phyloP scores from a whole-genome alignment of 2,797 vertebrate species.

The Holocentrus rufus region DNA sequence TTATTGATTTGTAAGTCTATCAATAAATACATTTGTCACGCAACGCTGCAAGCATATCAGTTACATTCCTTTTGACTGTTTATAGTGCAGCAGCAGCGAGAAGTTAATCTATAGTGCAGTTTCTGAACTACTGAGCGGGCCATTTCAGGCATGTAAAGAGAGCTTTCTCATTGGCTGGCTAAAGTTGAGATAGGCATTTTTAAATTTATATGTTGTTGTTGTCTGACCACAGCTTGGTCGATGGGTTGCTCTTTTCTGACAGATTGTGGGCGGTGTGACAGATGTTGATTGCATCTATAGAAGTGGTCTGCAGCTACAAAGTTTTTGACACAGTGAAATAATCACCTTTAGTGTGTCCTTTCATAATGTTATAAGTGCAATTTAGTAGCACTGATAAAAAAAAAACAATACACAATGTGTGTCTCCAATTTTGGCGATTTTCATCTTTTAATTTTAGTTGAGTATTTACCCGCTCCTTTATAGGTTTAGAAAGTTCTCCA shows the following conservation, averaged over 20 bases:
- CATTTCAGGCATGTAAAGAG: too few species aligned
- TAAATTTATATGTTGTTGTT: not conserved
- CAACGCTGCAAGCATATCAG: too few species aligned
- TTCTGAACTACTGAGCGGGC: too few species aligned
- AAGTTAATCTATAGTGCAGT: too few species aligned
- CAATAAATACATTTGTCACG: too few species aligned
- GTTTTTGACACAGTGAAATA: constrained; percentile 15
- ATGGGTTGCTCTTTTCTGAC: constrained; percentile 24
- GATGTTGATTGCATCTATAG: constrained; percentile 9
- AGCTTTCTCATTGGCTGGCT: not conserved
- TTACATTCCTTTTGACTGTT: too few species aligned
- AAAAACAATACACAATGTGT: constrained; percentile 17
- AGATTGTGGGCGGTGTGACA: not conserved
- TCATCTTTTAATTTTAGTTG: too few species aligned
- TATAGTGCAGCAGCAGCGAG: too few species aligned
- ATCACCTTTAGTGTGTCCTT: not conserved
- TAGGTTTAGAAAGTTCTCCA: too few species aligned
- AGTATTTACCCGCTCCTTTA: too few species aligned
- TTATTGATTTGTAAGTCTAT: too few species aligned
- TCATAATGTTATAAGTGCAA: constrained; percentile 18
- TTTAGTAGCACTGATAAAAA: constrained; percentile 29
- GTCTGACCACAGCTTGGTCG: constrained; percentile 1
- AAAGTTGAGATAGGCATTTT: constrained; percentile 35
- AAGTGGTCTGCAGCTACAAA: not conserved
- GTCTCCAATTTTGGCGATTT: too few species aligned